These are phyloP conservation scores for Drosophila greeni DNA, from an alignment of 2,888 invertebrate species.

Conservation along the genomic window DNA sequence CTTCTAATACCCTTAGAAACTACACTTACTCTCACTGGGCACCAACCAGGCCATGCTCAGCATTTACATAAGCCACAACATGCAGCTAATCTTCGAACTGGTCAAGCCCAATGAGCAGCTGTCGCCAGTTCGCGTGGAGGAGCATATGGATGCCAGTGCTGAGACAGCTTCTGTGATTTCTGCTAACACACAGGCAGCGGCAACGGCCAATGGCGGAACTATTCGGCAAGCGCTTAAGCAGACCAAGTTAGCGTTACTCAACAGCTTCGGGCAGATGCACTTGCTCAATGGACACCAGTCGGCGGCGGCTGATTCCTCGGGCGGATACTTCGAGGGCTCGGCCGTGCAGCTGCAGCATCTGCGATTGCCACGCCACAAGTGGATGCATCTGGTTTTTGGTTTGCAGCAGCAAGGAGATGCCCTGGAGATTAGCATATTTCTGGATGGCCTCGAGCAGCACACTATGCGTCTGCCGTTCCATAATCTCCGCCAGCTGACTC, in stretches of 20 bases:
- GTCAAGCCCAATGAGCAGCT: constrained; percentile 74
- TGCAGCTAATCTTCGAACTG: constrained; percentile 75
- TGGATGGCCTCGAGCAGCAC: constrained; percentile 76
- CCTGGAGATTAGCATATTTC: constrained; percentile 67
- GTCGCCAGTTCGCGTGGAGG: constrained; percentile 55
- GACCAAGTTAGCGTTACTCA: constrained; percentile 75
- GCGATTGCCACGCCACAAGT: constrained; percentile 72
- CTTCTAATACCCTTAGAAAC: constrained; percentile 58
- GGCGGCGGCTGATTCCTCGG: constrained; percentile 37
- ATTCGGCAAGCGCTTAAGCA: constrained; percentile 76
- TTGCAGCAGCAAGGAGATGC: constrained; percentile 67
- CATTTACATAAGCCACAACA: constrained; percentile 74
- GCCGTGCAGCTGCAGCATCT: constrained; percentile 72
- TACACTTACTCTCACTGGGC: constrained; percentile 78
- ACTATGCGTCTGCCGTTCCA: constrained; percentile 71
- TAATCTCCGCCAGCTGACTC: constrained; percentile 66
- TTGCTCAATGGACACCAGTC: constrained; percentile 72
- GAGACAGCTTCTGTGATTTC: constrained; percentile 23
- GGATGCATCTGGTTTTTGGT: constrained; percentile 77
- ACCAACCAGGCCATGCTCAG: constrained; percentile 77
- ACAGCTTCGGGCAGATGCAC: constrained; percentile 76
- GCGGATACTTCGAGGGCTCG: constrained; percentile 67
- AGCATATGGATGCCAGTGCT: constrained; percentile 50
- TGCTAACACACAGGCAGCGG: constrained; percentile 11
- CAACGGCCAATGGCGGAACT: constrained; percentile 42